Evolutionary conservation across 2,797 vertebrate genomes (phyloP), one percentile per base, ranked within the genome.

Genomic region (Hyperoplus immaculatus): DNA sequence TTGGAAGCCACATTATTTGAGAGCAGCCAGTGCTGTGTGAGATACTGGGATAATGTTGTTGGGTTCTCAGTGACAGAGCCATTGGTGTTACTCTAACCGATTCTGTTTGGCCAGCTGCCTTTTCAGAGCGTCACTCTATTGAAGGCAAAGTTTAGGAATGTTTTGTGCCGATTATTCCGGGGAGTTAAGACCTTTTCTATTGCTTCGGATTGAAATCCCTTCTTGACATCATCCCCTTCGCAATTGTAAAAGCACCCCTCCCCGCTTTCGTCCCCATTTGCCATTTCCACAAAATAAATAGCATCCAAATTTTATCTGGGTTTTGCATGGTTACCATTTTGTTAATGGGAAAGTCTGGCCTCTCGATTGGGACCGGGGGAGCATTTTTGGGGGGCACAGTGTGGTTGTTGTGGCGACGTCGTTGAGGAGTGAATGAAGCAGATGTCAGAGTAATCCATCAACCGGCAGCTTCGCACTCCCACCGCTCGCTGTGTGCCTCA

Each of bases 391-490:
- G 90, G 94, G 89, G 94, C 90, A 87, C 92, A 72, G 85, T 93
- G 89, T 75, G 82, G 95, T 98, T 96, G 96, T 95, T 95, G 95
- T 95, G 95, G 96, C 95, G 96, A 98, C 96, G 92, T 92, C 84
- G 91, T 91, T 89, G 93, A 93, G 92, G 93, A 95, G 92, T 97
- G 96, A 96, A 96, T 96, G 96, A 96, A 95, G 94, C 95, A 96
- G 95, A 96, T 97, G 96, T 96, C 96, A 96, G 94, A 93, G 95
- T 95, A 94, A 95, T 97, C 96, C 94, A 95, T 97, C 96, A 96
- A 80, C 88, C 83, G 5, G 82, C 91, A 87, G 80, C 92, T 92
- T 90, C 75, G 15, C 77, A 70, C 85, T 88, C 86, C 81, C 92
- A 81, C 90, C 84, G 86, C 92, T 75, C 69, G 2, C 55, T 16